Percentiles rank a stretch among this genome's conserved stretches.
These are phyloP conservation scores for Oxycera nigricornis DNA, from an alignment of 2,888 invertebrate genomes.

Conservation along the genomic window DNA sequence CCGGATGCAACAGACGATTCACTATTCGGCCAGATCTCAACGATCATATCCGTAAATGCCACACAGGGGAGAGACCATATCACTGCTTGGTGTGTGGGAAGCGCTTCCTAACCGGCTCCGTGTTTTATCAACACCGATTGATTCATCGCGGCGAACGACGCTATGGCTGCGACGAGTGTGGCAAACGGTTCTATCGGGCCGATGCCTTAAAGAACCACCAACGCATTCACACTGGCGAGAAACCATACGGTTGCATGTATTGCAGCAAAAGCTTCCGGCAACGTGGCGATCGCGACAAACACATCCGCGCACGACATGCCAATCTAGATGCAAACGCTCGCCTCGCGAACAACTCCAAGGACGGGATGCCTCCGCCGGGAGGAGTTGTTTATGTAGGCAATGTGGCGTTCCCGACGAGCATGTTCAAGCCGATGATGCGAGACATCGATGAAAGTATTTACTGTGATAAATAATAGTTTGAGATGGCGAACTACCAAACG, in stretches of 20 bases:
- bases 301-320: constrained; percentile 65
- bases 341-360: neutral
- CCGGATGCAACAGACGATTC: constrained; percentile 68
- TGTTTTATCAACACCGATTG: constrained; percentile 69
- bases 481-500: neutral
- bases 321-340: constrained; percentile 56
- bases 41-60: constrained; percentile 70
- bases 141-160: constrained; percentile 70
- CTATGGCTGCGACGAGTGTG: constrained; percentile 70
- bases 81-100: constrained; percentile 69
- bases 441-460: constrained; percentile 50
- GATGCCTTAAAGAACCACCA: constrained; percentile 70
- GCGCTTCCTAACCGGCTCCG: constrained; percentile 69
- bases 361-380: constrained; percentile 3
- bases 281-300: constrained; percentile 67
- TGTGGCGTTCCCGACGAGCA: constrained; percentile 53
- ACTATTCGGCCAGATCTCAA: constrained; percentile 70
- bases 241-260: constrained; percentile 65
- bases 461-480: constrained; percentile 15
- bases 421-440: constrained; percentile 52
- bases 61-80: constrained; percentile 70
- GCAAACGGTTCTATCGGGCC: constrained; percentile 70
- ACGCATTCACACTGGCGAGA: constrained; percentile 69
- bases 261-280: constrained; percentile 66
- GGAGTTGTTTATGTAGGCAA: constrained; percentile 49